Evolutionary conservation across 2,888 invertebrate species (phyloP).

Genomic region (Capitulum mitella): DNA sequence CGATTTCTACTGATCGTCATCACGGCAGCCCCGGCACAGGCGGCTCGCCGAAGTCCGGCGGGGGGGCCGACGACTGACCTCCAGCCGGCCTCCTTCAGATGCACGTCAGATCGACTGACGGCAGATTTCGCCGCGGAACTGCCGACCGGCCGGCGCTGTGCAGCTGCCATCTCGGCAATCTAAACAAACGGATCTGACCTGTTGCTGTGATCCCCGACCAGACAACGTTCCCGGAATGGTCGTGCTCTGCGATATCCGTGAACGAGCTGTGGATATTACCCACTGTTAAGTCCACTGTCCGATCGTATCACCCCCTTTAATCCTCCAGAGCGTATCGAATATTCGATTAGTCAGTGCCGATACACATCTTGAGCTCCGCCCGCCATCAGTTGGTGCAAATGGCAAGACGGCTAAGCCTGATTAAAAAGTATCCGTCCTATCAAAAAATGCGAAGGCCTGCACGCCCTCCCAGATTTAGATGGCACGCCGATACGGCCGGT

Average conservation of each 20-base stretch:
- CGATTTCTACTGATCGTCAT: no score
- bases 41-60: no score
- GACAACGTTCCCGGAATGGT: neutral
- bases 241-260: neutral
- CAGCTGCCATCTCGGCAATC: neutral
- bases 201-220: neutral
- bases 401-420: neutral
- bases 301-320: neutral
- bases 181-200: neutral
- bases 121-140: neutral
- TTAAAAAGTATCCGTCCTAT: neutral
- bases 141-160: neutral
- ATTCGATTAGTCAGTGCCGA: neutral
- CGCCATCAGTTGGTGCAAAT: neutral
- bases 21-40: no score
- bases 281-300: neutral
- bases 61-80: neutral
- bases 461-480: neutral
- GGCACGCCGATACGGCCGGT: neutral
- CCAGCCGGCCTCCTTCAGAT: neutral
- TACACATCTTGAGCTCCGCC: neutral
- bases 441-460: neutral
- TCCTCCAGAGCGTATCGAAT: conserved; percentile 2
- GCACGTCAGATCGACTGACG: neutral
- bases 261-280: neutral